A percentile compares a stretch with the other conserved stretches of the same genome.
Conservation (phyloP, 2,113 vertebrate species). For the Hippoglossus stenolepis region DNA sequence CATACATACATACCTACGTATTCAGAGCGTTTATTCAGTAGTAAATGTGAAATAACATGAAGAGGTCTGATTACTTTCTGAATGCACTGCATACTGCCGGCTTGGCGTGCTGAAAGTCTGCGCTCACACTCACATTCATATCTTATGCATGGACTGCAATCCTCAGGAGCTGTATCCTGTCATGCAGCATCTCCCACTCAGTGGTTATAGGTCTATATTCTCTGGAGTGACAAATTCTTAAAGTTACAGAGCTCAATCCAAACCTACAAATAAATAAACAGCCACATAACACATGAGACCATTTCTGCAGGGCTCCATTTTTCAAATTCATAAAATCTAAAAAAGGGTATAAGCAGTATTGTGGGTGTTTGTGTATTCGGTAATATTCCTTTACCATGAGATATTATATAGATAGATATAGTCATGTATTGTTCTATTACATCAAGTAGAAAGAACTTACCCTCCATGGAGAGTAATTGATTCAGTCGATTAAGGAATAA, state of each 20-base stretch:
- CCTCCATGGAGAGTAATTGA: neutral
- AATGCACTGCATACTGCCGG: slow-evolving; percentile 7
- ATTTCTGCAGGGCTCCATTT: neutral
- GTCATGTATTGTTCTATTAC: neutral
- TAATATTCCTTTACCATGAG: neutral
- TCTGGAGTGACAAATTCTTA: slow-evolving; percentile 50
- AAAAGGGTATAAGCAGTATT: neutral
- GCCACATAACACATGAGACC: too few relatives aligned
- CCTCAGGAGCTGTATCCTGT: slow-evolving; percentile 24
- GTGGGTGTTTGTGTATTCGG: neutral
- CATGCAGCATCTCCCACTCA: slow-evolving; percentile 50
- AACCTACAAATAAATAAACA: neutral
- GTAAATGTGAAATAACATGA: too few relatives aligned
- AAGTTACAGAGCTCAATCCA: slow-evolving; percentile 30
- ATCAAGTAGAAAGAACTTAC: neutral
- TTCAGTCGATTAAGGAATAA: neutral
- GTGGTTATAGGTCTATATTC: slow-evolving; percentile 47
- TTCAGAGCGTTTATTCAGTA: neutral
- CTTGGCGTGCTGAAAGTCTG: neutral
- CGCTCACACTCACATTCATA: slow-evolving; percentile 29
- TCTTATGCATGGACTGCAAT: slow-evolving; percentile 51
- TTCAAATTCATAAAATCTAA: neutral
- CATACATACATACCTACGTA: too few relatives aligned
- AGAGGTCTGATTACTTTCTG: neutral
- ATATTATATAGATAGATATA: neutral